Evolutionary conservation across 2,113 vertebrate species (phyloP).

Genomic region (Vidua chalybeata): DNA sequence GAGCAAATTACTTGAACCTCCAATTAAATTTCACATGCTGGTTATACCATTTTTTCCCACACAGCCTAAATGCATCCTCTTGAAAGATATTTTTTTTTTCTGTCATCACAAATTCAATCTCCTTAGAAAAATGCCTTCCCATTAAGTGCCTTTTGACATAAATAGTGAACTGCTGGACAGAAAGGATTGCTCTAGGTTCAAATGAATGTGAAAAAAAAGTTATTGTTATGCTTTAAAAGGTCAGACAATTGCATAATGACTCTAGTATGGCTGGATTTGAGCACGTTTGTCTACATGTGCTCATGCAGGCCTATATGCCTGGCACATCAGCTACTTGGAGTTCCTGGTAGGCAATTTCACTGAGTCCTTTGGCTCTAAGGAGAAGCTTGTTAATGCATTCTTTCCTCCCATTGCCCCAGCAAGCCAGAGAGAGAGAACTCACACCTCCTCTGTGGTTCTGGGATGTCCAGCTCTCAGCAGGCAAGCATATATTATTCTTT

Average conservation of each 20-base stretch:
- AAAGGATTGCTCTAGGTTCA: not conserved
- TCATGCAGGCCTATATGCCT: not conserved
- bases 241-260: not conserved
- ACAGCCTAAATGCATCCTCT: not conserved
- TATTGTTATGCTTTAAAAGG: not conserved
- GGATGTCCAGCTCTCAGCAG: not conserved
- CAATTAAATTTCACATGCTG: not conserved
- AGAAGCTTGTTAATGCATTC: not conserved
- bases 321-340: not conserved
- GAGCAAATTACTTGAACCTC: not conserved
- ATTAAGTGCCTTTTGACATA: not conserved
- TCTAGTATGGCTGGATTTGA: not conserved
- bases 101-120: not conserved
- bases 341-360: not conserved
- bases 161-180: not conserved
- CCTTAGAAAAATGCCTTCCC: not conserved
- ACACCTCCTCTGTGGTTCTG: not conserved
- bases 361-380: not conserved
- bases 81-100: not conserved
- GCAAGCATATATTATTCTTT: not conserved
- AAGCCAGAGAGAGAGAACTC: not conserved
- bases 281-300: rapidly evolving
- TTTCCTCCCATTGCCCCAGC: not conserved
- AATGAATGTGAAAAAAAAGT: not conserved
- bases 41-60: not conserved